These are phyloP conservation scores for Ashinkailepas kermadecensis DNA, from an alignment of 2,888 invertebrate genomes.

Conservation along the genomic window DNA sequence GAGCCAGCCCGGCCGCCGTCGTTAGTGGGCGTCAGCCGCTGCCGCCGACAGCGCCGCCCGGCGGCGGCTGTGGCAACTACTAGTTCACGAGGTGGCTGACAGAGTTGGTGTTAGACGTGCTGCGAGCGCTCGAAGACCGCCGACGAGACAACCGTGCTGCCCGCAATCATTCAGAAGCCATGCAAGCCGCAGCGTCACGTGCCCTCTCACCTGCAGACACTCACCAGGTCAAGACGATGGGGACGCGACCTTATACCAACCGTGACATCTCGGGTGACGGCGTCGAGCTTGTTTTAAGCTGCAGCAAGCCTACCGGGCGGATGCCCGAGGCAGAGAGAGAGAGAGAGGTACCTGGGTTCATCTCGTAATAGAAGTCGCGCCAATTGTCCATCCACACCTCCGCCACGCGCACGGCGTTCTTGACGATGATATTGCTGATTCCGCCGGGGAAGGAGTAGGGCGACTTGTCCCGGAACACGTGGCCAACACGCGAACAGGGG, in stretches of 20 bases:
- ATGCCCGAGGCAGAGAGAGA: too few relatives aligned
- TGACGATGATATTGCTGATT: conserved; percentile 89
- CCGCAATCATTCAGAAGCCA: background rate
- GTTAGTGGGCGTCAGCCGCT: background rate
- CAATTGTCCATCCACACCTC: conserved; percentile 99
- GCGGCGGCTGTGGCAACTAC: background rate
- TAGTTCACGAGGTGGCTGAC: background rate
- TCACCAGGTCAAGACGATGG: background rate
- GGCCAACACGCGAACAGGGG: conserved; percentile 92
- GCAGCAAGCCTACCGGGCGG: too few relatives aligned
- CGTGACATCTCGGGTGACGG: too few relatives aligned
- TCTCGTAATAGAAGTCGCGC: conserved; percentile 98
- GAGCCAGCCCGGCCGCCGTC: background rate
- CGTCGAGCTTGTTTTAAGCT: too few relatives aligned
- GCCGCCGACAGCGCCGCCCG: background rate
- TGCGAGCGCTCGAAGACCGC: background rate
- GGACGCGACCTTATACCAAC: too few relatives aligned
- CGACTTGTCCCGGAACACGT: conserved; percentile 95
- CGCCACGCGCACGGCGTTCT: conserved; percentile 96
- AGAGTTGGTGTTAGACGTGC: background rate
- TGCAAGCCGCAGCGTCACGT: background rate
- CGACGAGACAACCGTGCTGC: background rate
- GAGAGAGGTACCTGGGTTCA: conserved; percentile 75
- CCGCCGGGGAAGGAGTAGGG: conserved; percentile 99
- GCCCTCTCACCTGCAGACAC: background rate